Evolutionary conservation across 2,113 vertebrate genomes (phyloP).

Genomic region (Melanocharis versteri): DNA sequence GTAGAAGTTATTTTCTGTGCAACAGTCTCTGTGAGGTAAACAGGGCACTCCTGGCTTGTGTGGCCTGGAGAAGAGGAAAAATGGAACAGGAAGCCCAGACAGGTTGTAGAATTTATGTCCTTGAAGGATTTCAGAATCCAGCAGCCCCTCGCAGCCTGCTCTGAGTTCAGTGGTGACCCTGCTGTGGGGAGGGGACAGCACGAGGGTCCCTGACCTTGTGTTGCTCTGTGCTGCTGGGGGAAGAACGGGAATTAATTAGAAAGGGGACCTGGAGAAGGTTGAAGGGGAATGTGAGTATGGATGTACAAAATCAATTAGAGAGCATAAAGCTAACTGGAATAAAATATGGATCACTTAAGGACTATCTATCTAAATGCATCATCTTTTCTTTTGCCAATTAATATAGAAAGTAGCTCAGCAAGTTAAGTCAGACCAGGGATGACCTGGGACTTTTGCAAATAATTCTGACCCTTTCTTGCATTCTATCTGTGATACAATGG

Average conservation of each 20-base stretch:
- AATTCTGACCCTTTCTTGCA: background rate
- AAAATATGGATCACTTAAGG: background rate
- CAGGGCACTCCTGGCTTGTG: background rate
- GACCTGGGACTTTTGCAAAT: background rate
- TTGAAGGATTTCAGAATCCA: background rate
- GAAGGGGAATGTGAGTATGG: background rate
- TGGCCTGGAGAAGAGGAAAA: background rate
- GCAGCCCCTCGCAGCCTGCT: background rate
- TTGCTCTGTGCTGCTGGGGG: background rate
- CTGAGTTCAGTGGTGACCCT: background rate
- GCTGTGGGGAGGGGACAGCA: background rate
- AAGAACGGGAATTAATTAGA: background rate
- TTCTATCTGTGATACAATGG: background rate
- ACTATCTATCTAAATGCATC: background rate
- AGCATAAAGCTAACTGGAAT: background rate
- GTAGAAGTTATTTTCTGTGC: background rate
- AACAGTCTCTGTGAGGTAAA: background rate
- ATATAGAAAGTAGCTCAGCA: background rate
- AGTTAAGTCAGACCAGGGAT: background rate
- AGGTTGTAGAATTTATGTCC: background rate
- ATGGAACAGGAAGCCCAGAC: background rate
- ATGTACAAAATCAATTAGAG: background rate
- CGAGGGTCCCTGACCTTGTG: background rate
- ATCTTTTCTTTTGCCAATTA: background rate
- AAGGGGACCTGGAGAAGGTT: background rate